These are phyloP conservation scores for Sarcophaga bullata DNA, from an alignment of 1,140 invertebrate genomes.

Conservation along the genomic window DNA sequence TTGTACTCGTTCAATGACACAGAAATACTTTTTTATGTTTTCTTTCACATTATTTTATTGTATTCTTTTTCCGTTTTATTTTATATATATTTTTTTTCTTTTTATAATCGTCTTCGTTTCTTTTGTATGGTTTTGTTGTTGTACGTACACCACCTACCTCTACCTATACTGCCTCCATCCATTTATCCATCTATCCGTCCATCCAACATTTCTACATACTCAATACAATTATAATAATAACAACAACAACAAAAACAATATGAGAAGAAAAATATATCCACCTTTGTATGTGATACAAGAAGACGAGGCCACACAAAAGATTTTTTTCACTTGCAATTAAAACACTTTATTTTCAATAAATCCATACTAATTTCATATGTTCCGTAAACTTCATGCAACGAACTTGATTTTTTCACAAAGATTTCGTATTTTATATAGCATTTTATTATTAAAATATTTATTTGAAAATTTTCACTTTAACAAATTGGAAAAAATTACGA, in stretches of 20 bases:
- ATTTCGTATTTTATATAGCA: not conserved
- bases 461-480: constrained; percentile 35
- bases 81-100: not conserved
- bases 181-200: too few species aligned
- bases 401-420: constrained; percentile 10
- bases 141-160: constrained; percentile 27
- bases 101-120: constrained; percentile 22
- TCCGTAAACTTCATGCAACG: not conserved
- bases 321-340: constrained; percentile 39
- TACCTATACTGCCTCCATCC: not conserved
- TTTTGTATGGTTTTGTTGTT: not conserved
- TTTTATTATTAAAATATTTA: constrained; percentile 20
- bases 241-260: constrained; percentile 10
- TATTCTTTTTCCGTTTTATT: constrained; percentile 27
- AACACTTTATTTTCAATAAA: constrained; percentile 32
- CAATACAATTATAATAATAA: constrained; percentile 15
- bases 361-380: constrained; percentile 30
- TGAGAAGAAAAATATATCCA: not conserved
- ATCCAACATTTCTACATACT: constrained; percentile 15
- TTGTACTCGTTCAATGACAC: constrained; percentile 20
- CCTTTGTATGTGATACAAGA: constrained; percentile 31
- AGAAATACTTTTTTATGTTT: constrained; percentile 21
- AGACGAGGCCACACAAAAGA: constrained; percentile 42
- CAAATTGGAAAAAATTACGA: constrained; percentile 46
- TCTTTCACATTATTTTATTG: not conserved